phyloP scores from a whole-genome alignment of 1,140 invertebrate genomes.

The Drosophila carrolli region DNA sequence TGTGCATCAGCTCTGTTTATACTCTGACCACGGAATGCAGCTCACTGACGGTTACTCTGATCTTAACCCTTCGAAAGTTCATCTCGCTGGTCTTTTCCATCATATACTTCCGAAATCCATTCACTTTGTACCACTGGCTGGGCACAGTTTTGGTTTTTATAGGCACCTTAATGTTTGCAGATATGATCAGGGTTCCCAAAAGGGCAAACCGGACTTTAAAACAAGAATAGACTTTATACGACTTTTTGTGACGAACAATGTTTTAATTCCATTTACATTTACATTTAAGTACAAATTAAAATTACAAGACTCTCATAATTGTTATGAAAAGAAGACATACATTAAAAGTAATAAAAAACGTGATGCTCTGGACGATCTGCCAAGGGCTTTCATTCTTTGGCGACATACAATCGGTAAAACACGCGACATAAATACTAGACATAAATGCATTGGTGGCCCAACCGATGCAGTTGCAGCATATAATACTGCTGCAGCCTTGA shows the following conservation, averaged over 20 bases:
- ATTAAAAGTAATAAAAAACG: slow-evolving; percentile 46
- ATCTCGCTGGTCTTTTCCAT: slow-evolving; percentile 97
- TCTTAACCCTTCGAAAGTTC: slow-evolving; percentile 98
- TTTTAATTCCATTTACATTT: slow-evolving; percentile 53
- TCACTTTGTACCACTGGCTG: slow-evolving; percentile 96
- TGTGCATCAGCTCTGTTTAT: slow-evolving; percentile 98
- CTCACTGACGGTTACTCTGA: slow-evolving; percentile 97
- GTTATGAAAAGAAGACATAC: slow-evolving; percentile 31
- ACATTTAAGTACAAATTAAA: slow-evolving; percentile 82
- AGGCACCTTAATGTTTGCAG: slow-evolving; percentile 94
- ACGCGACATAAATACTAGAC: slow-evolving; percentile 54
- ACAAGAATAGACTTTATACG: slow-evolving; percentile 22
- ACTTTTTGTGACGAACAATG: slow-evolving; percentile 26
- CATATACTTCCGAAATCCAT: slow-evolving; percentile 97
- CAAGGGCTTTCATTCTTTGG: slow-evolving; percentile 52
- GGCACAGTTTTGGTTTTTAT: slow-evolving; percentile 96
- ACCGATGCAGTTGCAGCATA: slow-evolving; percentile 23
- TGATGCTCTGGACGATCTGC: slow-evolving; percentile 30
- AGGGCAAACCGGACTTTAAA: slow-evolving; percentile 24
- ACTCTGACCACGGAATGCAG: slow-evolving; percentile 97
- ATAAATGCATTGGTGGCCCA: slow-evolving; percentile 57
- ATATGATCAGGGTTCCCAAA: slow-evolving; percentile 35
- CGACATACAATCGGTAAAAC: slow-evolving; percentile 30
- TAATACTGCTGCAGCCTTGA: slow-evolving; percentile 69
- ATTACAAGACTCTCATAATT: slow-evolving; percentile 60